Percentiles rank a stretch among this genome's conserved stretches.
Conservation (phyloP, 2,888 invertebrate genomes). For the Marronus borbonicus region DNA sequence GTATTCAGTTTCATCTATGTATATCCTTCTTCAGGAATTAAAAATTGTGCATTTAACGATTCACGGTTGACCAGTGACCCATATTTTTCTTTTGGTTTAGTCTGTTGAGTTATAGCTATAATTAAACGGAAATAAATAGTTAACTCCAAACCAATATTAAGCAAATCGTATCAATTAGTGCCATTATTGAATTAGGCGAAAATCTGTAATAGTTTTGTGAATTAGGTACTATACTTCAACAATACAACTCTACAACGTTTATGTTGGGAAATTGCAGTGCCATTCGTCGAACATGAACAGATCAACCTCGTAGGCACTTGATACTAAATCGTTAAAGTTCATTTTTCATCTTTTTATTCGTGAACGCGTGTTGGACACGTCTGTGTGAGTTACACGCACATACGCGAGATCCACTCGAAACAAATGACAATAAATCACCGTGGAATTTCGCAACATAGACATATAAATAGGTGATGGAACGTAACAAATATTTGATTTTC, state of each 20-base stretch:
- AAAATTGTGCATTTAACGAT: no score
- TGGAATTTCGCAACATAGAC: constrained; percentile 46
- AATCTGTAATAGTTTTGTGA: no score
- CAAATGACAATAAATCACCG: constrained; percentile 52
- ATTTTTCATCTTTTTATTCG: constrained; percentile 44
- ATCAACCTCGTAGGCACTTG: constrained; percentile 8
- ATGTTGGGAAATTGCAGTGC: neutral
- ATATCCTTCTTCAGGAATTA: no score
- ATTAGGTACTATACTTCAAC: no score
- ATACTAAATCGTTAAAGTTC: constrained; percentile 29
- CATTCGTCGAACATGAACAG: constrained; percentile 12
- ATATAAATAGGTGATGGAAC: constrained; percentile 52
- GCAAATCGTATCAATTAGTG: no score
- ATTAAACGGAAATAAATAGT: no score
- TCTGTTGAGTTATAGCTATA: no score
- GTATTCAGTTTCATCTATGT: no score
- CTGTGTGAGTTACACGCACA: constrained; percentile 1
- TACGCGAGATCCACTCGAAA: constrained; percentile 36
- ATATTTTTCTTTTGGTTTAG: no score
- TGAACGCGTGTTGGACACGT: constrained; percentile 17
- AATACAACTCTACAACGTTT: neutral
- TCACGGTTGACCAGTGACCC: no score
- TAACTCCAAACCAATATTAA: no score
- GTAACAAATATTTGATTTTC: constrained; percentile 61
- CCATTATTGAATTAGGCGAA: no score